phyloP scores from a whole-genome alignment of 92 coral and sea anemone species.

The Muricea muricata region DNA sequence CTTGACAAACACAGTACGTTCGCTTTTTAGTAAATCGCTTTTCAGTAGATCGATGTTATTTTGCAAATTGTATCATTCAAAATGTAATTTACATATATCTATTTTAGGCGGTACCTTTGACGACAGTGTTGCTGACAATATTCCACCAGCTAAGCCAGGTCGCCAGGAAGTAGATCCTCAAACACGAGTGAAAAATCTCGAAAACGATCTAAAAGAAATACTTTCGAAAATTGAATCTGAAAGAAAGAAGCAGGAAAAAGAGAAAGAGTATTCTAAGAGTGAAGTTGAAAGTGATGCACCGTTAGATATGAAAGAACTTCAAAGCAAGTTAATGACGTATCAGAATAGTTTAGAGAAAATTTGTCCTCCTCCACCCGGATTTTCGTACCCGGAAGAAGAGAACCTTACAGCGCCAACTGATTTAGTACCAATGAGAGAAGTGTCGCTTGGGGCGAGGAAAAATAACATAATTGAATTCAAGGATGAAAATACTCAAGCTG shows the following conservation, averaged over 20 bases:
- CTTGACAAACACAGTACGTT: constrained; percentile 73
- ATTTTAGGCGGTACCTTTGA: neutral
- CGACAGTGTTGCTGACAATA: neutral
- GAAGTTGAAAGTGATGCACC: neutral
- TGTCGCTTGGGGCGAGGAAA: constrained; percentile 6
- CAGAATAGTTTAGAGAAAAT: constrained; percentile 3
- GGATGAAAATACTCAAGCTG: constrained; percentile 4
- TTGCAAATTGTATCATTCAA: too few species aligned
- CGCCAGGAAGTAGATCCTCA: neutral
- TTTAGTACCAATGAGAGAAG: neutral
- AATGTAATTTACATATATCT: too few species aligned
- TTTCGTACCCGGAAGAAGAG: constrained; percentile 5
- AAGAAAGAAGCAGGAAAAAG: neutral
- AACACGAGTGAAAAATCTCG: neutral
- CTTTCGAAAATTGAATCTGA: neutral
- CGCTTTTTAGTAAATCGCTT: too few species aligned
- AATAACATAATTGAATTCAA: neutral
- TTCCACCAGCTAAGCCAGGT: neutral
- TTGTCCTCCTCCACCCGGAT: constrained; percentile 81
- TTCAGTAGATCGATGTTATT: too few species aligned
- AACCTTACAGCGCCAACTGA: neutral
- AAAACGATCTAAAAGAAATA: constrained; percentile 5
- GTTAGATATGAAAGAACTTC: constrained; percentile 9
- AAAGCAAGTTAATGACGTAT: neutral
- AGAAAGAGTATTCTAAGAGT: neutral